Base-by-base conservation (phyloP, 2,113 vertebrate genomes). In the Hydrolagus affinis region DNA sequence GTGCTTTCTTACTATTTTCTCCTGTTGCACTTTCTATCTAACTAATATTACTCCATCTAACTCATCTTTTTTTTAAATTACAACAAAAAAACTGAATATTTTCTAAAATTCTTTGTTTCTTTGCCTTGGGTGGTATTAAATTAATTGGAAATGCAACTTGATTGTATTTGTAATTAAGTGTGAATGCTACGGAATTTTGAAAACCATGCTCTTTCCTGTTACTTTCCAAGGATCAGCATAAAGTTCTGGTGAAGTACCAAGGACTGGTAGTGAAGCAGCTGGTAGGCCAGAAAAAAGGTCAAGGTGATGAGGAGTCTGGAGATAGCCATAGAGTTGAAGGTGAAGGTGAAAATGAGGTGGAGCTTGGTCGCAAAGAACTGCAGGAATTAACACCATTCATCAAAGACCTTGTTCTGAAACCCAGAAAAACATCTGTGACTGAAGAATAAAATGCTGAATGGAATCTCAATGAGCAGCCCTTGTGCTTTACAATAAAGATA, bases 211-310 rank as follows among this genome's bases (percentile, higher is more conserved):
- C 44, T 44, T 44, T 44, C 44, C 44, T 44, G 44, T 62, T 59
- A 86, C 59, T 78, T 73, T 86, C 86, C 74, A 88, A 99, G 97
- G 97, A 97, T 88, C 96, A 97, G 76, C 94, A 97, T 89, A 92
- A 92, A 30, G 92, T 97, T 85, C 89, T 99, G 88, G 90, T 93
- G 11, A 89, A 91, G 66, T 99, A 96, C 87, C 98, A 99, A 87
- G 90, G 92, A 75, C 92, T 99, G 90, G 98, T 99, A 87, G 97
- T 99, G 89, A 97, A 97, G 88, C 96, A 95, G 70, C 87, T 99
- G 89, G 91, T 97, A 71, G 93, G 87, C 86, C 95, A 96, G 75
- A 95, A 95, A 89, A 94, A 94, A 88, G 95, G 94, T 68, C 91
- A 92, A 3, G 92, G 85, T 57, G 91, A 90, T n/a, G 70, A 0